Conservation (phyloP, 2,797 vertebrate genomes). For the Pelochelys cantorii region DNA sequence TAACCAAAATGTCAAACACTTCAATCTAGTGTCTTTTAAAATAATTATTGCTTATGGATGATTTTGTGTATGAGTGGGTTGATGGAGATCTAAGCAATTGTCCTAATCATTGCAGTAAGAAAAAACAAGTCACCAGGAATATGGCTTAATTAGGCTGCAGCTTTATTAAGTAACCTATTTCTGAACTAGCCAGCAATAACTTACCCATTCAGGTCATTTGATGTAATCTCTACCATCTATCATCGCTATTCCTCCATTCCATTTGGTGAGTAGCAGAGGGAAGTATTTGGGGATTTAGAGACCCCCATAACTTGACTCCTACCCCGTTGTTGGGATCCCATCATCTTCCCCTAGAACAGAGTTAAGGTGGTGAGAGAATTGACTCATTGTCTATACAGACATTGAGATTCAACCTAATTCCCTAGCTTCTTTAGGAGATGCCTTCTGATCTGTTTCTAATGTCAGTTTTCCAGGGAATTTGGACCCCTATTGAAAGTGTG, state of each 20-base stretch:
- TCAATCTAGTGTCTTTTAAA: fast-evolving
- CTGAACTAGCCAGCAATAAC: fast-evolving
- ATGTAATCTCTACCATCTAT: fast-evolving
- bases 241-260: background rate
- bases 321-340: background rate
- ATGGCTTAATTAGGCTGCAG: background rate
- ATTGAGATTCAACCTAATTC: fast-evolving
- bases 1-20: background rate
- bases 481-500: background rate
- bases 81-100: background rate
- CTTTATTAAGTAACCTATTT: fast-evolving
- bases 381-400: background rate
- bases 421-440: background rate
- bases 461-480: fast-evolving
- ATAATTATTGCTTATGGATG: fast-evolving
- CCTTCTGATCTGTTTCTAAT: fast-evolving
- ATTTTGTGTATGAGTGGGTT: background rate
- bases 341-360: background rate
- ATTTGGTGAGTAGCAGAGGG: background rate
- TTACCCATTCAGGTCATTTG: fast-evolving
- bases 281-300: background rate
- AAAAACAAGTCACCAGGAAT: background rate
- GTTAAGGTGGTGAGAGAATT: background rate
- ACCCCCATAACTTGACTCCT: fast-evolving
- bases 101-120: background rate